A percentile compares a stretch with the other conserved stretches of the same genome.
Conservation (phyloP, 2,888 invertebrate species). For the Uloborus plumipes region DNA sequence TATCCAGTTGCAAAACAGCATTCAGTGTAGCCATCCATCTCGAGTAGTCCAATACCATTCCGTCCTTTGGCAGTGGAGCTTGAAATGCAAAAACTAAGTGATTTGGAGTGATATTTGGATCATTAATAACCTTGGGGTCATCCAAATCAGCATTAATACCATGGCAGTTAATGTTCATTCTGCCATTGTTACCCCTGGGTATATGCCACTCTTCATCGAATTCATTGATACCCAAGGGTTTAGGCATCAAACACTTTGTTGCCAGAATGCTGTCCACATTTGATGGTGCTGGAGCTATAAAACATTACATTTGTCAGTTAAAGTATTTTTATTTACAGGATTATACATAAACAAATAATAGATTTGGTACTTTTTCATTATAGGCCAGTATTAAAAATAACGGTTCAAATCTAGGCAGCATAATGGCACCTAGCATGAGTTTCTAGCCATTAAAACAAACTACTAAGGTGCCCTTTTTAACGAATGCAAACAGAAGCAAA, state of each 20-base stretch:
- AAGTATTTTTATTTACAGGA: no score
- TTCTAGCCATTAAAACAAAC: no score
- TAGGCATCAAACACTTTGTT: slow-evolving; percentile 84
- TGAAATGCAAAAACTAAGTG: slow-evolving; percentile 86
- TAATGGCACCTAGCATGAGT: no score
- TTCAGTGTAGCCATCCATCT: slow-evolving; percentile 98
- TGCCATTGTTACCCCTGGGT: slow-evolving; percentile 61
- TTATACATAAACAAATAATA: no score
- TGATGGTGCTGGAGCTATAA: slow-evolving; percentile 87
- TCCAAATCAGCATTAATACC: slow-evolving; percentile 72
- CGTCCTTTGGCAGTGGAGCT: slow-evolving; percentile 89
- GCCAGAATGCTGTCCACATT: slow-evolving; percentile 84
- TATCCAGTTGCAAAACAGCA: slow-evolving; percentile 89
- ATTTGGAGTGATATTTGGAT: slow-evolving; percentile 68
- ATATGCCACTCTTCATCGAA: slow-evolving; percentile 65
- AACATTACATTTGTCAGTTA: slow-evolving; percentile 7
- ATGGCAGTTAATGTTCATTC: slow-evolving; percentile 64
- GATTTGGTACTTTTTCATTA: no score
- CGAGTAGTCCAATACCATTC: slow-evolving; percentile 85
- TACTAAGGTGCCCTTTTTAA: no score
- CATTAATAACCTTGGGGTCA: slow-evolving; percentile 73
- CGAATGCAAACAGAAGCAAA: no score
- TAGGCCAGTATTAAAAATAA: no score
- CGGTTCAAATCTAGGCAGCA: no score
- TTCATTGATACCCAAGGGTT: slow-evolving; percentile 68